Evolutionary conservation across 2,113 vertebrate genomes (phyloP).

Genomic region (human (Homo sapiens)): DNA sequence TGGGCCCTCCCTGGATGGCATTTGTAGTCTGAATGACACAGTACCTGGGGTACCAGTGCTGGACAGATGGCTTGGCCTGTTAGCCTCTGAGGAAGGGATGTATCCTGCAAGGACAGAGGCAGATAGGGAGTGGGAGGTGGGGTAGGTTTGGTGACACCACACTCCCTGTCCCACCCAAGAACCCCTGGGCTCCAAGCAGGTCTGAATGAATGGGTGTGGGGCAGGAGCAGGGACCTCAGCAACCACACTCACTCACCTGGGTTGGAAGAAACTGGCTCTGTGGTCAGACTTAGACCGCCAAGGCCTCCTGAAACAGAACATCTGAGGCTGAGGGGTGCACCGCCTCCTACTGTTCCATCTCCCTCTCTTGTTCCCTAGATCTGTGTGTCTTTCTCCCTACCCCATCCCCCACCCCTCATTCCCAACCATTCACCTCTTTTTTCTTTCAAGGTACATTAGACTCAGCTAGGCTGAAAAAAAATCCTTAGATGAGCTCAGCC

Average conservation of each 20-base stretch:
- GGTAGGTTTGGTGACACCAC: not conserved
- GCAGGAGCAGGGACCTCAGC: not conserved
- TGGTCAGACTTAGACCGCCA: not conserved
- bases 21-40: not conserved
- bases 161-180: not conserved
- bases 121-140: not conserved
- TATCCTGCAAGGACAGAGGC: constrained; percentile 38
- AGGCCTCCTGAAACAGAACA: constrained; percentile 52
- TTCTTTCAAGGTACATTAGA: not conserved
- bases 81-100: not conserved
- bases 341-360: not conserved
- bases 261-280: not conserved
- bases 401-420: not conserved
- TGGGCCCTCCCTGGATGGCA: not conserved
- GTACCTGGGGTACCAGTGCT: constrained; percentile 40
- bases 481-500: not conserved
- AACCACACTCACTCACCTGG: not conserved
- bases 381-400: not conserved
- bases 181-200: not conserved
- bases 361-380: not conserved
- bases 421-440: not conserved
- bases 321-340: not conserved
- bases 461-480: not conserved
- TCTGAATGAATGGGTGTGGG: not conserved
- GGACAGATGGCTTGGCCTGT: not conserved